Evolutionary conservation across 30 jellyfish, hydroid and myxozoan genomes (phyloP).

Genomic region (Aurelia sp.): DNA sequence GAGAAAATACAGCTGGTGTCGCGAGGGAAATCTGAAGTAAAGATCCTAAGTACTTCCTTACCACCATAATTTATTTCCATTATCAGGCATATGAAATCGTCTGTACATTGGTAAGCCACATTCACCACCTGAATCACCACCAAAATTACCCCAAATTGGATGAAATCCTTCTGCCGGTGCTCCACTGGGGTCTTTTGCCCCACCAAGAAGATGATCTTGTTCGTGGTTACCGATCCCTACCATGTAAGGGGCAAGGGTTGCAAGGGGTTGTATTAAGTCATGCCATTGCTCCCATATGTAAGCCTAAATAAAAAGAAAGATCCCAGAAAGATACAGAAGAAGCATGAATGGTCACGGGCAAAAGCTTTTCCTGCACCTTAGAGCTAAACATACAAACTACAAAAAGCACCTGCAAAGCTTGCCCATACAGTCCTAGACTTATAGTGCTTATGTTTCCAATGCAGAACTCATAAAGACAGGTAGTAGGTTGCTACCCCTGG

Average conservation of each 20-base stretch:
- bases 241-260: conserved; percentile 92
- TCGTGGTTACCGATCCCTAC: conserved; percentile 96
- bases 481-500: no score
- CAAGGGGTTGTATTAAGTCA: conserved; percentile 71
- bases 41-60: background rate
- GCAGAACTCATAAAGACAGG: no score
- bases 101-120: conserved; percentile 90
- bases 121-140: conserved; percentile 94
- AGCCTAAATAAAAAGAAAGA: conserved; percentile 61
- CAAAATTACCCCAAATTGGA: conserved; percentile 81
- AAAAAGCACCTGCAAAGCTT: no score
- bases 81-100: conserved; percentile 96
- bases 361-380: no score
- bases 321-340: no score
- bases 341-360: no score
- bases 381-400: no score
- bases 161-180: conserved; percentile 90
- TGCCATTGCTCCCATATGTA: conserved; percentile 95
- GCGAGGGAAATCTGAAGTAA: no score
- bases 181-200: conserved; percentile 93
- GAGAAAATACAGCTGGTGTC: no score
- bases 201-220: conserved; percentile 87
- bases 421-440: no score
- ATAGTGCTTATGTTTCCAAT: no score
- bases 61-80: conserved; percentile 91